Evolutionary conservation across 2,888 invertebrate genomes (phyloP).

Genomic region (Drosophila birchii): DNA sequence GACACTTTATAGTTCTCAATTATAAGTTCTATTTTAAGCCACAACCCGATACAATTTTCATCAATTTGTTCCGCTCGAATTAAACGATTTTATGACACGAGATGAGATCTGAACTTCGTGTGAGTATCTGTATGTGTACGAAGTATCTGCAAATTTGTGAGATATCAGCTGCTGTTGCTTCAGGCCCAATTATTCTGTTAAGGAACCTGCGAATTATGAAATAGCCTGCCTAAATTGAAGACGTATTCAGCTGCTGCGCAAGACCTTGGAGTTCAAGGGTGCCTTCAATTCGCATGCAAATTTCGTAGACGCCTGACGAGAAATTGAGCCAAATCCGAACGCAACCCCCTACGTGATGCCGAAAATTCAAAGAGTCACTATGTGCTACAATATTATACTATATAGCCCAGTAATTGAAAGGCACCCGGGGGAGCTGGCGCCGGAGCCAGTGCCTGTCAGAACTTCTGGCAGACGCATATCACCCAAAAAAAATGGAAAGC

Average conservation of each 20-base stretch:
- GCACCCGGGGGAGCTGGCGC: conserved; percentile 16
- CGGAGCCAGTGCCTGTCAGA: conserved; percentile 37
- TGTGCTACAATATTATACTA: conserved; percentile 4
- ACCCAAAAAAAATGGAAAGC: conserved; percentile 6
- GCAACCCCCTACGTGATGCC: conserved; percentile 19
- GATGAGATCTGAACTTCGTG: conserved; percentile 19
- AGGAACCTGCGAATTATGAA: conserved; percentile 37
- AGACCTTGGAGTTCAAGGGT: conserved; percentile 44
- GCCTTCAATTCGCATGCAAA: conserved; percentile 45
- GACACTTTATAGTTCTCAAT: conserved; percentile 7
- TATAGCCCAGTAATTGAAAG: conserved; percentile 27
- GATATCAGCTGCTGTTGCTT: conserved; percentile 38
- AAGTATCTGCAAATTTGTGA: conserved; percentile 9
- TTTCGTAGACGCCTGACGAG: conserved; percentile 20
- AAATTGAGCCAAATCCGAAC: conserved; percentile 36
- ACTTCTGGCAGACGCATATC: conserved; percentile 38
- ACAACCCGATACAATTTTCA: conserved; percentile 37
- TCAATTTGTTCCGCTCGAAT: conserved; percentile 28
- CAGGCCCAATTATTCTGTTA: conserved; percentile 41
- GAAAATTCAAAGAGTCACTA: conserved; percentile 24
- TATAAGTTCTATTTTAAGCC: conserved; percentile 28
- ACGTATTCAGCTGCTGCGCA: conserved; percentile 22
- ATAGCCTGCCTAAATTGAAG: conserved; percentile 27
- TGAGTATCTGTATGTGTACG: not conserved
- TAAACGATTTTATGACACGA: conserved; percentile 39